Base-by-base conservation (phyloP, 1,140 invertebrate species). In the Batillaria attramentaria region DNA sequence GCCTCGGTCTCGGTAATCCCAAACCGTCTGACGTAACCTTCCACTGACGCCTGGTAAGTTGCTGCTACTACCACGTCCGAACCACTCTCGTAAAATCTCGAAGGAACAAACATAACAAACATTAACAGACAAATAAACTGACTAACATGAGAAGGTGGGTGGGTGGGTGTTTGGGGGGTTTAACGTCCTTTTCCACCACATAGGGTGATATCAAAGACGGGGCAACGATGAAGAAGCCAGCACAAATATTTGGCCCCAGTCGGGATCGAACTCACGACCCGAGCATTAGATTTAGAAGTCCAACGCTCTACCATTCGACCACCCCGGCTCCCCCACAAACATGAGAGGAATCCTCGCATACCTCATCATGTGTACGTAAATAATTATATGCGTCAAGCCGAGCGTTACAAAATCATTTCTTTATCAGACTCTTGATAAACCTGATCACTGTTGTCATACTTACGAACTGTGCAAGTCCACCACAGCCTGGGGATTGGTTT, bases 31-130 rank as follows among this genome's bases (percentile, higher is more conserved):
- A 93, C 91, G 86, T 97, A 95, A 0, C 96, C 95, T 33, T 93
- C 93, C 60, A 97, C 91, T 18, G 95, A 95, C 0, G 96, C 95
- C 92, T 98, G 97, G 88, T 98, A 98, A 2, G 96, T 97, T 79
- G 95, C 95, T 6, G 96, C 97, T 80, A 95, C 93, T 65, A 98
- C 94, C 41, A 97, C 92, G 86, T 97, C 94, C 24, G 96, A 94
- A 3, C 97, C 97, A 85, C 95, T 95, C 94, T 92, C 81, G 37
- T 88, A 83, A 84, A 88, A 88, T 69, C 86, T 90, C 31, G 0
- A 83, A 78, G 24, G 79, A 35, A 50, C 10, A 65, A 65, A 6
- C 10, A 10, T 10, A 54, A 50, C 6, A 54, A 33, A 69, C 13
- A 16, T 16, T 6, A 42, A 62, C 3, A 57, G 54, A 33, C 54